phyloP scores from a whole-genome alignment of 2,113 vertebrate genomes.

The Antigone vipio region DNA sequence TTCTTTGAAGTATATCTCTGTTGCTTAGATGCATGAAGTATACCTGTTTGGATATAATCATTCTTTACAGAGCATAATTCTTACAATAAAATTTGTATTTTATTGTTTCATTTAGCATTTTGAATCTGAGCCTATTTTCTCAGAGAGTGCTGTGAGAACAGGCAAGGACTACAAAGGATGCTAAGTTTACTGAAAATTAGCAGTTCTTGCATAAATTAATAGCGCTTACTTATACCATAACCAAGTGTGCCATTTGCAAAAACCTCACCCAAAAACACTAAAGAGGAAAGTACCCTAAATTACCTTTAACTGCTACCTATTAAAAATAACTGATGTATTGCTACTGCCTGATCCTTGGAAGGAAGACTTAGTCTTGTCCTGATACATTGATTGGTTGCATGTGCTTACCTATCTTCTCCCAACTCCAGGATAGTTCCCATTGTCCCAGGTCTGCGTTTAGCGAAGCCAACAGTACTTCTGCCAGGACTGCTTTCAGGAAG shows the following conservation, averaged over 20 bases:
- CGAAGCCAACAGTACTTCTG: rapidly evolving
- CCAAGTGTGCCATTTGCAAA: neutral
- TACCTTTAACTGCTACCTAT: neutral
- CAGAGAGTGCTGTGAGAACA: neutral
- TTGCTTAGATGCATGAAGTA: neutral
- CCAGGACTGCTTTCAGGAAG: neutral
- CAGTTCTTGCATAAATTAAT: neutral
- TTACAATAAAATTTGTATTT: neutral
- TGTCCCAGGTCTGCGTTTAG: neutral
- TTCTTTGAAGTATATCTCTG: neutral
- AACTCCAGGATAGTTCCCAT: neutral
- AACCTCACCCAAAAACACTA: neutral
- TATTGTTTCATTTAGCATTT: neutral
- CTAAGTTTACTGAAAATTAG: neutral
- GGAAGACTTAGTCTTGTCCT: neutral
- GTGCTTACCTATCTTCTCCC: neutral
- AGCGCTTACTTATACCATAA: neutral
- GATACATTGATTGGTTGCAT: rapidly evolving
- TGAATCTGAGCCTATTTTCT: neutral
- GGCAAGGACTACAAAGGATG: neutral
- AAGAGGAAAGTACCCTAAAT: neutral
- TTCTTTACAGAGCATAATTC: neutral
- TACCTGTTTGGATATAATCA: neutral
- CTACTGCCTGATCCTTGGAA: neutral
- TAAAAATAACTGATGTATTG: neutral